Evolutionary conservation across 2,113 vertebrate species (phyloP), one percentile per base, ranked within the genome.

Genomic region (Strix aluco): DNA sequence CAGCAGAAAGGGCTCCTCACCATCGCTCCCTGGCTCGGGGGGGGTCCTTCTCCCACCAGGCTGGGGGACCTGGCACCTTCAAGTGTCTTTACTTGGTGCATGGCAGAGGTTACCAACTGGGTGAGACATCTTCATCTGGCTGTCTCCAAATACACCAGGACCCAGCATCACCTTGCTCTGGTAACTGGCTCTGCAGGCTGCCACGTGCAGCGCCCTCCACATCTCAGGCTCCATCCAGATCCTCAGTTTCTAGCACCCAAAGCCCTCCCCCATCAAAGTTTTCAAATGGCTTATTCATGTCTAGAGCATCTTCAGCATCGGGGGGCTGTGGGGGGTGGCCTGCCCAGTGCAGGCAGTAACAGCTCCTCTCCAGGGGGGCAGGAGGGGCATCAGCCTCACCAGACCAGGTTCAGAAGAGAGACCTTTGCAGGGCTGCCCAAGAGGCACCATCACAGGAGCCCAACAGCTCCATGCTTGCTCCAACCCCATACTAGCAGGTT

Each of bases 181-280:
- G 16, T 9, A 81, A 26, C 30, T 11, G 15, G 34, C n/a, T 47
- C 4, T 15, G 5, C 38, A 15, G 52, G 62, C 55, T 52, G 26
- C 66, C 32, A 1, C 0, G 0, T 15, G 22, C 54, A 29, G 61
- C 6, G 7, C 34, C n/a, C 51, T 62, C 67, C 1, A 2, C 2
- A 11, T 5, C 73, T 54, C 65, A 42, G 20, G 8, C n/a, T 69
- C 52, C 38, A 26, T 8, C 13, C 81, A 75, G 61, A 22, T 69
- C 44, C 29, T 52, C 49, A 15, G 38, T 9, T 21, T 23, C 9
- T 3, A 86, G 61, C 8, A 77, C 27, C 14, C 36, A 54, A 47
- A 79, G 51, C 40, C 40, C 5, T 26, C 18, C 36, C 26, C 1
- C 11, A 1, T 12, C 15, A 2, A 20, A 34, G 38, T 21, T 74